A percentile compares a stretch with the other conserved stretches of the same genome.
phyloP scores from a whole-genome alignment of 2,888 invertebrate genomes.

The Spodoptera littoralis region DNA sequence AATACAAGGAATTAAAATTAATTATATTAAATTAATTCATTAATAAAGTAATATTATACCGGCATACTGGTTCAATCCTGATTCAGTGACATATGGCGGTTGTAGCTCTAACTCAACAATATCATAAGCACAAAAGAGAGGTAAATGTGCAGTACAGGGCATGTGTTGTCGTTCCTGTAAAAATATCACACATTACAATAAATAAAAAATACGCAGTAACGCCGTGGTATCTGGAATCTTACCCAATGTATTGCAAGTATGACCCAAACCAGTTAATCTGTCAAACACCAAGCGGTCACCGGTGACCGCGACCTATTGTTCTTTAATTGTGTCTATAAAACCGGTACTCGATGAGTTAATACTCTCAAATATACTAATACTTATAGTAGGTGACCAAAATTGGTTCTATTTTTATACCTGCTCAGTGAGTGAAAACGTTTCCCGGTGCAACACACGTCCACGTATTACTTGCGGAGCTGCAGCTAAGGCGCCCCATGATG shows the following conservation, averaged over 20 bases:
- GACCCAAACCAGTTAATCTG: no score
- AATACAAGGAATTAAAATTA: no score
- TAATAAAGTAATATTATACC: conserved; percentile 80
- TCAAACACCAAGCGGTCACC: no score
- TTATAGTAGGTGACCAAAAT: no score
- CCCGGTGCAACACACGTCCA: conserved; percentile 95
- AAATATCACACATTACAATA: neutral
- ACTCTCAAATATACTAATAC: no score
- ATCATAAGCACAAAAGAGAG: conserved; percentile 96
- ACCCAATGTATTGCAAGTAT: no score
- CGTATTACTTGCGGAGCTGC: conserved; percentile 92
- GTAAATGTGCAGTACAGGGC: conserved; percentile 95
- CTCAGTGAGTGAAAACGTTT: conserved; percentile 94
- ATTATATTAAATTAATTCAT: no score
- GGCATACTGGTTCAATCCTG: conserved; percentile 91
- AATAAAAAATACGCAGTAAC: no score
- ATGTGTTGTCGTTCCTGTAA: conserved; percentile 86
- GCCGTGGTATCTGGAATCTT: no score
- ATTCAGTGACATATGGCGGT: conserved; percentile 91
- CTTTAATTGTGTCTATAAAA: no score
- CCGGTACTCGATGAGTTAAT: no score
- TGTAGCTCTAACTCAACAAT: conserved; percentile 95
- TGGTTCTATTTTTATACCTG: conserved; percentile 65
- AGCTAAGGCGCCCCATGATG: conserved; percentile 94
- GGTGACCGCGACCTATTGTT: no score